phyloP scores from a whole-genome alignment of 2,113 vertebrate genomes.

The Salvator merianae region DNA sequence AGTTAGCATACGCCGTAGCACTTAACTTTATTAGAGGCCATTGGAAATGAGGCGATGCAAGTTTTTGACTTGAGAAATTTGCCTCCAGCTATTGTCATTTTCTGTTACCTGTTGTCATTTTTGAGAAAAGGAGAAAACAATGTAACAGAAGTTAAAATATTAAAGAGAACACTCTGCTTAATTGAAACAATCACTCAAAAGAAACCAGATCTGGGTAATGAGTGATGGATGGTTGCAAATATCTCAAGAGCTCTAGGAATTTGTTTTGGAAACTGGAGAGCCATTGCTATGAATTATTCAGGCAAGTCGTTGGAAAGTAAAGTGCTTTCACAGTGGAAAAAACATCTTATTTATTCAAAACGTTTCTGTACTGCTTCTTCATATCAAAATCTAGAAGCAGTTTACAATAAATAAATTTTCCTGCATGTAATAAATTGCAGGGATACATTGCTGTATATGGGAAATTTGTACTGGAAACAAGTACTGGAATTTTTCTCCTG shows the following conservation, averaged over 20 bases:
- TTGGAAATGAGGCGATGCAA: neutral
- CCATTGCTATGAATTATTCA: conserved; percentile 8
- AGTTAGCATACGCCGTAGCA: neutral
- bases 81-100: neutral
- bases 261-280: conserved; percentile 9
- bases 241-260: neutral
- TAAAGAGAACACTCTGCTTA: conserved; percentile 20
- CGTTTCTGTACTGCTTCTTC: too few species aligned
- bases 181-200: conserved; percentile 20
- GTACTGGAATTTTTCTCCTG: neutral
- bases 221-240: neutral
- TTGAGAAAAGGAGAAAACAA: conserved; percentile 7
- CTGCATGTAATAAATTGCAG: neutral
- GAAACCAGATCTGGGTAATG: conserved; percentile 15
- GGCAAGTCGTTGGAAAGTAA: neutral
- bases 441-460: too few species aligned
- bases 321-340: neutral
- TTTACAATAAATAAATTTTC: neutral
- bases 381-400: neutral
- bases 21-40: neutral
- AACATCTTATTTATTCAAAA: neutral
- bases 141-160: conserved; percentile 30
- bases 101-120: neutral
- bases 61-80: neutral
- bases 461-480: neutral